A percentile compares a stretch with the other conserved stretches of the same genome.
Evolutionary conservation across 2,888 invertebrate species (phyloP).

Genomic region (Salpingus planirostris): DNA sequence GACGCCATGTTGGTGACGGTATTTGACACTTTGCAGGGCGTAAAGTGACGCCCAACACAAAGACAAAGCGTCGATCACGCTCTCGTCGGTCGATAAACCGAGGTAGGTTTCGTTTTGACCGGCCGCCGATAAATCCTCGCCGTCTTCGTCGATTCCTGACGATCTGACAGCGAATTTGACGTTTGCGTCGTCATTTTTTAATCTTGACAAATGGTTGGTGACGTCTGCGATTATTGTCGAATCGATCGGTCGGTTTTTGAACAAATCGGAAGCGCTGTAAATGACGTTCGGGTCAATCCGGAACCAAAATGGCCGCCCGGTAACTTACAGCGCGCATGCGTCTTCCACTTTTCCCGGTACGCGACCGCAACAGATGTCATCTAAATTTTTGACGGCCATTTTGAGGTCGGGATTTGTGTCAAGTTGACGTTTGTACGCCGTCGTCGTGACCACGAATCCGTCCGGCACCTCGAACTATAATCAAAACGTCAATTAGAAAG

Average conservation of each 20-base stretch:
- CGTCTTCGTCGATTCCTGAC: constrained; percentile 62
- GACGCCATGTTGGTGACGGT: constrained; percentile 71
- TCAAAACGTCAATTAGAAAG: background rate
- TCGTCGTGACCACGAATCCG: constrained; percentile 61
- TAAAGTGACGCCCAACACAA: constrained; percentile 80
- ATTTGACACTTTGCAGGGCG: constrained; percentile 65
- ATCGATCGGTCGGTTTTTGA: constrained; percentile 27
- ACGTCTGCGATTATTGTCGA: constrained; percentile 31
- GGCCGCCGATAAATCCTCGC: constrained; percentile 69
- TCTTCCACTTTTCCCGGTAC: constrained; percentile 44
- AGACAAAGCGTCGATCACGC: constrained; percentile 51
- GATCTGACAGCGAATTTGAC: constrained; percentile 61
- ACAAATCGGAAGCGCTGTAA: constrained; percentile 42
- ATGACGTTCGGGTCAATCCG: constrained; percentile 2
- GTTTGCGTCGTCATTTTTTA: too few species aligned
- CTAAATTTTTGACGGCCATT: constrained; percentile 44
- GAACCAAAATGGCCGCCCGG: constrained; percentile 13
- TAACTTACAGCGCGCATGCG: constrained; percentile 44
- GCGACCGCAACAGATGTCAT: constrained; percentile 45
- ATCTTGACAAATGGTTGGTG: constrained; percentile 22
- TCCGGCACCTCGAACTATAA: constrained; percentile 51
- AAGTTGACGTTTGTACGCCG: constrained; percentile 53
- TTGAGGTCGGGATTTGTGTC: constrained; percentile 41
- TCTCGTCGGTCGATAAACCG: constrained; percentile 49
- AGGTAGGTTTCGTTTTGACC: constrained; percentile 77